These are phyloP conservation scores for Cyanoramphus novaezelandiae DNA, from an alignment of 2,113 vertebrate genomes.

Conservation along the genomic window DNA sequence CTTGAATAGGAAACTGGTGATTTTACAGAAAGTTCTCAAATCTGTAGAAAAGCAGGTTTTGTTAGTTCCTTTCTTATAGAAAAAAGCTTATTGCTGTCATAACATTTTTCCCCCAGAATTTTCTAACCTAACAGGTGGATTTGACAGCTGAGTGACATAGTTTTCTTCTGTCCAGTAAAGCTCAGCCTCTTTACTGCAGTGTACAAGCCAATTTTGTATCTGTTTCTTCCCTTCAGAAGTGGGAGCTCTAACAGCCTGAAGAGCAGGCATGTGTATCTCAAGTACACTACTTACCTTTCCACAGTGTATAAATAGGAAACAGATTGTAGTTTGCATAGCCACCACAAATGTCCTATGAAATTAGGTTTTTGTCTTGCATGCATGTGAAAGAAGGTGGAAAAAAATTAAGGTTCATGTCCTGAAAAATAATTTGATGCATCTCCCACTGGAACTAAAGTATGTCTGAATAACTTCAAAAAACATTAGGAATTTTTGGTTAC, in stretches of 20 bases:
- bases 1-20: not conserved
- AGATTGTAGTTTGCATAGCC: not conserved
- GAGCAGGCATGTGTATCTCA: not conserved
- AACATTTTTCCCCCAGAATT: not conserved
- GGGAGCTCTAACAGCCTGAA: not conserved
- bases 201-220: not conserved
- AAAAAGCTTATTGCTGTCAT: not conserved
- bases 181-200: not conserved
- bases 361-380: not conserved
- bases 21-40: not conserved
- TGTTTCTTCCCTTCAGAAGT: not conserved
- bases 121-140: not conserved
- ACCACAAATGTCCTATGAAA: not conserved
- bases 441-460: not conserved
- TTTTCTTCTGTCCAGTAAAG: not conserved
- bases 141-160: not conserved
- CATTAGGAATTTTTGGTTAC: not conserved
- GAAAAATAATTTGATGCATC: not conserved
- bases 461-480: not conserved
- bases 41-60: not conserved
- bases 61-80: not conserved
- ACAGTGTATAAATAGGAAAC: not conserved
- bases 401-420: not conserved
- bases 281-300: accelerated
- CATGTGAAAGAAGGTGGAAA: not conserved